Percentiles rank a stretch among this genome's conserved stretches.
Conservation (phyloP, 2,888 invertebrate genomes). For the Invenusta paracnida region DNA sequence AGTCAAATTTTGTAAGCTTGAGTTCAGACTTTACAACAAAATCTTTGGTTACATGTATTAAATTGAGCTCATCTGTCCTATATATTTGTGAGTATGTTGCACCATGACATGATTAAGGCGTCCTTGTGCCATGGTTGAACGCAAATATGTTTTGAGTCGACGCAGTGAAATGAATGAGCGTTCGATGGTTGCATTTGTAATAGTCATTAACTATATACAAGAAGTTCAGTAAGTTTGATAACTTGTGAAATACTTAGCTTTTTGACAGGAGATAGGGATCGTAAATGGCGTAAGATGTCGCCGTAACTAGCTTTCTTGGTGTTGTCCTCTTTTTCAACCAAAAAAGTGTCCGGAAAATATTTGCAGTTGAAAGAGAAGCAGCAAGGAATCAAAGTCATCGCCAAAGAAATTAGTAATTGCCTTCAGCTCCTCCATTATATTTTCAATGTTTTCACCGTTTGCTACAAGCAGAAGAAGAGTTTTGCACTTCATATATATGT, state of each 20-base stretch:
- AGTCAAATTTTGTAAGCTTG: constrained; percentile 23
- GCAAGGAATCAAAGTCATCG: constrained; percentile 19
- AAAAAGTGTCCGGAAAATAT: neutral
- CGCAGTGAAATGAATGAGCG: constrained; percentile 25
- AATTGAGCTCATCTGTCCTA: constrained; percentile 27
- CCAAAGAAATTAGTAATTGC: constrained; percentile 13
- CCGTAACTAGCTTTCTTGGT: constrained; percentile 6
- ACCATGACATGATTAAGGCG: constrained; percentile 27
- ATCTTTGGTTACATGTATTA: constrained; percentile 6
- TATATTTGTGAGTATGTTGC: constrained; percentile 10
- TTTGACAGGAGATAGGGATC: constrained; percentile 16
- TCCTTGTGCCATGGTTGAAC: constrained; percentile 17
- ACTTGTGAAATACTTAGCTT: constrained; percentile 6
- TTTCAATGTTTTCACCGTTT: constrained; percentile 3
- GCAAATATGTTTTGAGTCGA: constrained; percentile 1
- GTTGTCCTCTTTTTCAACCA: constrained; percentile 23
- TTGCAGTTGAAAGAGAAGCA: constrained; percentile 23
- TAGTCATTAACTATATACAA: neutral
- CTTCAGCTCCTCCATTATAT: constrained; percentile 7
- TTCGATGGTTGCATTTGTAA: constrained; percentile 21
- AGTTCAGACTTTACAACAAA: constrained; percentile 20
- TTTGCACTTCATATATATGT: constrained; percentile 17
- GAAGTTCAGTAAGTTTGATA: constrained; percentile 19
- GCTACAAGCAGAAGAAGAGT: constrained; percentile 17
- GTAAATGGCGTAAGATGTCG: constrained; percentile 15